Evolutionary conservation across 2,888 invertebrate species (phyloP), one percentile per base, ranked within the genome.

Genomic region (Dendrolimus houi): DNA sequence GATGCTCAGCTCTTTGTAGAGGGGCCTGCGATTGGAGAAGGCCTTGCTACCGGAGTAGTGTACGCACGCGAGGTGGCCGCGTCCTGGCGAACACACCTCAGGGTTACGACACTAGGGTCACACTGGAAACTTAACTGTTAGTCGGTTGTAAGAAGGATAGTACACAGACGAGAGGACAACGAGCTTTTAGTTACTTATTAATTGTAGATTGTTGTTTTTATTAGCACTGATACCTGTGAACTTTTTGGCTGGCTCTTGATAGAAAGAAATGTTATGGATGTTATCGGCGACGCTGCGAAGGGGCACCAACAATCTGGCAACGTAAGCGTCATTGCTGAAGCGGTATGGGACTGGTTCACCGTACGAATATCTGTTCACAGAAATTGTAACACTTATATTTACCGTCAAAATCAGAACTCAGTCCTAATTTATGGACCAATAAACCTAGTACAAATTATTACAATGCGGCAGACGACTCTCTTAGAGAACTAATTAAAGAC

Each of bases 51-150:
- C 96, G 79, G 95, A 94, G 92, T 96, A 96, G 80, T 94, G 94
- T 79, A 96, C 92, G 87, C 96, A 96, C 69, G 97, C 94, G 86
- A 97, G 93, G 92, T 95, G 94, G 71, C 96, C 96, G 82, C 94
- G 93, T 84, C 96, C 96, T 95, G 87, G 77, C 74, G 81, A 86
- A 77, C 83, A 87, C 82, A 87, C 83, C 84, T 83, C 81, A 80
- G 64, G 74, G 83, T 87, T 86, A 87, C 63, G 47, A 47, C 80
- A 83, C 77, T 69, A 81, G 74, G 83, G 72, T 57, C 81, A 83
- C 81, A 80, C 85, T 77, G 72, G 79, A 79, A 47, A 79, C 64
- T 73, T 67, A 73, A 79, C 75, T 80, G 84, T 85, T 86, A 85
- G 83, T 80, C 68, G 78, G 79, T 74, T 64, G 65, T 66, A 61